A percentile compares a stretch with the other conserved stretches of the same genome.
Conservation (phyloP, 2,888 invertebrate genomes). For the Aporophyla lueneburgensis region DNA sequence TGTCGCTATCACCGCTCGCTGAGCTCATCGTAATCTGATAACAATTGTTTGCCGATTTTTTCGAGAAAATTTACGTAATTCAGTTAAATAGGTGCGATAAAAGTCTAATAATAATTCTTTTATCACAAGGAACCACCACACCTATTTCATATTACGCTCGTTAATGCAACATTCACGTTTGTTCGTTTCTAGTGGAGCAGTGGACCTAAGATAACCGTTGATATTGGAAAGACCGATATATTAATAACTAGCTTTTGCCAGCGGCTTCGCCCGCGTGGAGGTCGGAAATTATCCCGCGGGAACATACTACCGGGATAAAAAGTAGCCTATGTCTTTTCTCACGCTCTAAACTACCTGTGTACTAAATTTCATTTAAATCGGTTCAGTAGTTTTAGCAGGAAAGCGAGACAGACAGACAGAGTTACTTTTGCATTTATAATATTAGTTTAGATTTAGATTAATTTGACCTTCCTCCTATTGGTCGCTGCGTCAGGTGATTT, state of each 20-base stretch:
- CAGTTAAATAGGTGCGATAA: constrained; percentile 21
- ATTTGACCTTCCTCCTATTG: constrained; percentile 28
- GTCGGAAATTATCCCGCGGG: too few relatives aligned
- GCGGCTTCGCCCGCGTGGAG: too few relatives aligned
- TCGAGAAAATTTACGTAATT: background rate
- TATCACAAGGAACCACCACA: constrained; percentile 23
- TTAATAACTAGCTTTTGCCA: too few relatives aligned
- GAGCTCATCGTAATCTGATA: constrained; percentile 36
- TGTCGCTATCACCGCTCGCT: constrained; percentile 10
- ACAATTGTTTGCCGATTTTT: constrained; percentile 23
- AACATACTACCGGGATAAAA: too few relatives aligned
- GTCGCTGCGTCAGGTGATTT: constrained; percentile 18
- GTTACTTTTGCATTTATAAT: too few relatives aligned
- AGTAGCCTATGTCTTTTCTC: too few relatives aligned
- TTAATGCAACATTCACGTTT: constrained; percentile 3
- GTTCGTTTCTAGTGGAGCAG: constrained; percentile 15
- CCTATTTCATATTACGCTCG: background rate
- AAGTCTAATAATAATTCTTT: constrained; percentile 18
- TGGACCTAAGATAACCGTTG: constrained; percentile 17
- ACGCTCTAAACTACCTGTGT: too few relatives aligned
- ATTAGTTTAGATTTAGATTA: too few relatives aligned
- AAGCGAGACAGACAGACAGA: too few relatives aligned
- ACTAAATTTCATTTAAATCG: too few relatives aligned
- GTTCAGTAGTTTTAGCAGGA: too few relatives aligned
- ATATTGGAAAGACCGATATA: constrained; percentile 5